Percentiles rank a stretch among this genome's conserved stretches.
Conservation (phyloP, 1,140 invertebrate species). For the Neodiprion virginianus region DNA sequence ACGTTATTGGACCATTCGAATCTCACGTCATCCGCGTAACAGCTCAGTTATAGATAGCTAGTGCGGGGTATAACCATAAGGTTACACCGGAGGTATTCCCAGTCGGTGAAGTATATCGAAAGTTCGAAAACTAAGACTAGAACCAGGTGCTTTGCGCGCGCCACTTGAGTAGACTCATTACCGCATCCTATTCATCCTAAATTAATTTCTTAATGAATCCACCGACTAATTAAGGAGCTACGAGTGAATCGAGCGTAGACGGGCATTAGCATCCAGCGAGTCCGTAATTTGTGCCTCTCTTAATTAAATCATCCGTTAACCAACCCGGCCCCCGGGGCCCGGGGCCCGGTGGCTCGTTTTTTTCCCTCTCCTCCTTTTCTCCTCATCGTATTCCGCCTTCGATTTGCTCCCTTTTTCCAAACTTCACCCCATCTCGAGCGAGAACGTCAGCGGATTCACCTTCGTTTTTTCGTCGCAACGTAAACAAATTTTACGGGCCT, state of each 20-base stretch:
- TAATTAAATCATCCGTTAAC: constrained; percentile 65
- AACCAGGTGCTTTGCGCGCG: background rate
- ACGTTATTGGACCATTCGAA: background rate
- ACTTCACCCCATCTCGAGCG: constrained; percentile 20
- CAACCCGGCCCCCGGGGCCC: constrained; percentile 35
- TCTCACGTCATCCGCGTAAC: background rate
- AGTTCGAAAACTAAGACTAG: background rate
- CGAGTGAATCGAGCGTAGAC: constrained; percentile 50
- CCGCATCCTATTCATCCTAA: constrained; percentile 36
- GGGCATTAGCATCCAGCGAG: constrained; percentile 59
- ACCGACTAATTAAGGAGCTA: constrained; percentile 59
- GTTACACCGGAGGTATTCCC: too few relatives aligned
- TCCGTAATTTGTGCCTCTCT: constrained; percentile 64
- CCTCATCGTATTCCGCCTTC: background rate
- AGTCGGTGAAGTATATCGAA: background rate
- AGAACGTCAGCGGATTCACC: constrained; percentile 27
- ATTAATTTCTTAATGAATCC: constrained; percentile 45
- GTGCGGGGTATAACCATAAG: too few relatives aligned
- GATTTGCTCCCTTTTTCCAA: constrained; percentile 11
- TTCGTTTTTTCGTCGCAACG: constrained; percentile 39
- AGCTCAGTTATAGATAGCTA: background rate
- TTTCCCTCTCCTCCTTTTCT: constrained; percentile 4
- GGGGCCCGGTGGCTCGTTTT: background rate
- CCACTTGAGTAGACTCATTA: constrained; percentile 2
- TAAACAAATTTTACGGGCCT: constrained; percentile 47